Base-by-base conservation (phyloP, 2,888 invertebrate species). In the Dermolepida albohirtum region DNA sequence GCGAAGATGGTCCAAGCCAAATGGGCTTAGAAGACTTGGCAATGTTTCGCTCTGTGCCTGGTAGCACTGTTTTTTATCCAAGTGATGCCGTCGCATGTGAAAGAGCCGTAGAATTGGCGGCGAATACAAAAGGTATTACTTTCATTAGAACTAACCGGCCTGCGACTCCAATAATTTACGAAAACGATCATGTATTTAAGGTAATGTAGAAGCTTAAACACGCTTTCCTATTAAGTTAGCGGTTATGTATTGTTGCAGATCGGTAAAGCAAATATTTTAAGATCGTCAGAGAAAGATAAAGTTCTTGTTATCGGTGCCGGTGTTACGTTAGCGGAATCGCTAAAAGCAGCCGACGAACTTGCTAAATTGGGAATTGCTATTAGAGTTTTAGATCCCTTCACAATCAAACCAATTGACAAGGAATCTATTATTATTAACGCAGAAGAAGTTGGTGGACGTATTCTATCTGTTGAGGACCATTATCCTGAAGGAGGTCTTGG, bases 11-110 rank as follows among this genome's bases (percentile, higher is more conserved):
- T 0, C 98, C 99, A 14, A 96, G 96, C 66, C 99, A 99, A 86
- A 99, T 99, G 99, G 99, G 96, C 4, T 87, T 99, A n/a, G 99
- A 99, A 85, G 99, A 99, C 84, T 83, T 99, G 68, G 95, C 97
- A 0, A 88, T 99, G 88, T 99, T 99, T 90, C 89, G 98, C 47
- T 84, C 94, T 4, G 89, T 99, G 73, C 96, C 98, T 64, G 92
- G 92, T 69, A 87, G 89, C 72, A 91, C 91, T 1, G 86, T 93
- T 6, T 93, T 93, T 84, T 93, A 93, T 78, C 93, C 93, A 52
- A 86, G 92, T 43, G 99, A 99, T 84, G 99, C 97, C 0, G 98
- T 99, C 7, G 92, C 95, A 43, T 89, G 93, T 29, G 99, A 99
- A 85, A 89, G 97, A 66, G 95, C 98, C 0, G 93, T 96, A 34